A percentile compares a stretch with the other conserved stretches of the same genome.
These are phyloP conservation scores for Acanthoscelides obtectus DNA, from an alignment of 2,888 invertebrate species.

Conservation along the genomic window DNA sequence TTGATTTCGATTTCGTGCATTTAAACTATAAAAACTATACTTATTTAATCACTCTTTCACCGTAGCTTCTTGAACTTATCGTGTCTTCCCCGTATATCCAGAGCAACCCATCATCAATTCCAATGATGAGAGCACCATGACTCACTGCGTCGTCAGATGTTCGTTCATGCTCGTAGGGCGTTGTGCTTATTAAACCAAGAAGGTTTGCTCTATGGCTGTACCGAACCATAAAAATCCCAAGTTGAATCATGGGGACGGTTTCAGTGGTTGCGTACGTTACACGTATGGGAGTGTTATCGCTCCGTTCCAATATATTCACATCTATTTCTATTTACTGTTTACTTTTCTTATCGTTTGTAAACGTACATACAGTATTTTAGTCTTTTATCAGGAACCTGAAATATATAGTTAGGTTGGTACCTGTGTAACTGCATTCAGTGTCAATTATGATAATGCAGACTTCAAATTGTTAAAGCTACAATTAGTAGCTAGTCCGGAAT, in stretches of 20 bases:
- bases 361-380: background rate
- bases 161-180: background rate
- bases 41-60: no score
- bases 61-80: no score
- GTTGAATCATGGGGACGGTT: background rate
- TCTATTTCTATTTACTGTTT: background rate
- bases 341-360: background rate
- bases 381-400: background rate
- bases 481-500: no score
- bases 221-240: background rate
- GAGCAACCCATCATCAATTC: no score
- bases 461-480: no score
- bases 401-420: background rate
- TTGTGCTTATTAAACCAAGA: background rate
- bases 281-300: background rate
- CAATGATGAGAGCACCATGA: no score
- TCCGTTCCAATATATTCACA: background rate
- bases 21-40: no score
- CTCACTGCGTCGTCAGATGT: background rate
- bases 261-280: background rate
- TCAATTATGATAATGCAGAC: no score
- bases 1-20: no score
- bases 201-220: background rate
- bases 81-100: no score
- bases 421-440: background rate